phyloP scores from a whole-genome alignment of 2,797 vertebrate genomes.

The Leptatherina wallacei region DNA sequence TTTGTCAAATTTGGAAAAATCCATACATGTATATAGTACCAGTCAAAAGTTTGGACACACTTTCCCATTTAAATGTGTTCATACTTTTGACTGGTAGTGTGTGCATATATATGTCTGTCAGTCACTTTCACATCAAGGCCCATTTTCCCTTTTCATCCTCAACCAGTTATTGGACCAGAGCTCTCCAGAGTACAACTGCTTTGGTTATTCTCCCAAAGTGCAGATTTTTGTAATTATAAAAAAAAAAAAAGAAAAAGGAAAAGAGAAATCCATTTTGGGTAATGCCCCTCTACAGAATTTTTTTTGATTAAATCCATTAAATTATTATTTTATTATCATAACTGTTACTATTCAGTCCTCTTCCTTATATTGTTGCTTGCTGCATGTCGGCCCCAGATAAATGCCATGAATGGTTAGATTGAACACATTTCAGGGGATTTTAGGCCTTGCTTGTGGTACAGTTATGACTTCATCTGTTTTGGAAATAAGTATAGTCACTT shows the following conservation, averaged over 20 bases:
- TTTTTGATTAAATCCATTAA: constrained; percentile 9
- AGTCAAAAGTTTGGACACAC: too few relatives aligned
- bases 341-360: constrained; percentile 20
- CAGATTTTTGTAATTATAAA: background rate
- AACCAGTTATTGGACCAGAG: constrained; percentile 20
- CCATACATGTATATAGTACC: background rate
- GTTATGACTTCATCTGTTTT: constrained; percentile 30
- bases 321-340: constrained; percentile 2
- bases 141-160: constrained; percentile 48
- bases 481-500: constrained; percentile 33
- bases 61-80: too few relatives aligned
- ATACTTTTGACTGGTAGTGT: too few relatives aligned
- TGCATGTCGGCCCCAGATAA: constrained; percentile 50
- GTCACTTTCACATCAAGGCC: constrained; percentile 37
- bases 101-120: constrained; percentile 43
- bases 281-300: background rate
- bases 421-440: constrained; percentile 31
- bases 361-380: constrained; percentile 20
- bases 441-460: constrained; percentile 3
- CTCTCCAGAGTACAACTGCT: constrained; percentile 32
- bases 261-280: background rate
- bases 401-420: constrained; percentile 14
- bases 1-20: background rate
- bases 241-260: background rate
- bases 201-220: background rate